A percentile compares a stretch with the other conserved stretches of the same genome.
Evolutionary conservation across 2,113 vertebrate genomes (phyloP).

Genomic region (Tauraco erythrolophus): DNA sequence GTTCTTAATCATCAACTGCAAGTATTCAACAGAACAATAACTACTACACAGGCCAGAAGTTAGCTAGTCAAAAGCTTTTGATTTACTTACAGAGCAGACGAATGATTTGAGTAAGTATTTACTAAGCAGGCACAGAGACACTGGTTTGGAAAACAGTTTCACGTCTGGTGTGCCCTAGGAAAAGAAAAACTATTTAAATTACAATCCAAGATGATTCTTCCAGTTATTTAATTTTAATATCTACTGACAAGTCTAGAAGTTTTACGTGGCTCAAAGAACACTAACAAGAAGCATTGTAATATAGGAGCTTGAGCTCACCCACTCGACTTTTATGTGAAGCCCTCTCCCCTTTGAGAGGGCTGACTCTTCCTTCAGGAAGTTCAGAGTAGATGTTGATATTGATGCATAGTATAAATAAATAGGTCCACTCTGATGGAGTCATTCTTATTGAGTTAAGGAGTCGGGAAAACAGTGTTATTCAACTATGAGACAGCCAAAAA

Average conservation of each 20-base stretch:
- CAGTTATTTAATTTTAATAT: background rate
- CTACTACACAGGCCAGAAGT: background rate
- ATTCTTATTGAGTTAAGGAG: background rate
- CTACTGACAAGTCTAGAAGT: background rate
- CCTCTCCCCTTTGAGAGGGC: rapidly evolving
- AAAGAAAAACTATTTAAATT: background rate
- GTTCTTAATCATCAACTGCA: background rate
- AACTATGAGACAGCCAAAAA: background rate
- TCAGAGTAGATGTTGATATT: background rate
- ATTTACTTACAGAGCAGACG: slow-evolving; percentile 87
- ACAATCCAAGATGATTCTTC: background rate
- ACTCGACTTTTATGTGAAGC: background rate
- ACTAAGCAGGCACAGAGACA: slow-evolving; percentile 89
- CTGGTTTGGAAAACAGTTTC: slow-evolving; percentile 91
- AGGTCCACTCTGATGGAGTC: background rate
- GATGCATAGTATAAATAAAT: background rate
- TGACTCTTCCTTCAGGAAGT: background rate
- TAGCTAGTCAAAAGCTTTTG: background rate
- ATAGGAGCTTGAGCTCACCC: background rate
- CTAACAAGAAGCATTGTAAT: background rate
- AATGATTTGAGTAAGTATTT: slow-evolving; percentile 94
- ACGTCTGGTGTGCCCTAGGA: slow-evolving; percentile 92
- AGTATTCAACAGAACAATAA: background rate
- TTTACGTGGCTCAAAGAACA: background rate
- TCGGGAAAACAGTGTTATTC: background rate